These are phyloP conservation scores for Ormyrus rosae DNA, from an alignment of 2,888 invertebrate genomes.

Conservation along the genomic window DNA sequence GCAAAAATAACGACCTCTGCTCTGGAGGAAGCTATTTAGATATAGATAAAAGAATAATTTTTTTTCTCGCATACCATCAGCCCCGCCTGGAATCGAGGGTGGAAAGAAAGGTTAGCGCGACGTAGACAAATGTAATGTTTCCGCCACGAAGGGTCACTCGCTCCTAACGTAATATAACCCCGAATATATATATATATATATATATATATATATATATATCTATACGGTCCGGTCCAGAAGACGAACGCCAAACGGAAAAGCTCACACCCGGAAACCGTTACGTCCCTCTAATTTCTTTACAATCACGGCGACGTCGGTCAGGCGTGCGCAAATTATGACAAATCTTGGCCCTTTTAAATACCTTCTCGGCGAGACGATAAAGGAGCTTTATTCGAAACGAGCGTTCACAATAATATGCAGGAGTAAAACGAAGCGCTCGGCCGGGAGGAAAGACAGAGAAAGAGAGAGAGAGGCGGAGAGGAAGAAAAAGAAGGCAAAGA, in stretches of 20 bases:
- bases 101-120: constrained; percentile 43
- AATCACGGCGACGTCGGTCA: constrained; percentile 74
- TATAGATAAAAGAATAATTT: constrained; percentile 23
- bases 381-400: neutral
- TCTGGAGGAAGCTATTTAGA: constrained; percentile 23
- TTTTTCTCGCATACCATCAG: constrained; percentile 8
- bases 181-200: constrained; percentile 49
- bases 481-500: neutral
- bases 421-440: neutral
- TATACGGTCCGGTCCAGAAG: constrained; percentile 66
- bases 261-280: constrained; percentile 71
- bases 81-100: constrained; percentile 27
- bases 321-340: constrained; percentile 64
- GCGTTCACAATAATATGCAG: neutral
- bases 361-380: neutral
- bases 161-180: constrained; percentile 57
- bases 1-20: neutral
- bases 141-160: constrained; percentile 65
- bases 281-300: constrained; percentile 75
- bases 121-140: constrained; percentile 65
- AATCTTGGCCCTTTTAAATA: neutral
- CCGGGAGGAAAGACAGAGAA: neutral
- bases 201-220: constrained; percentile 57
- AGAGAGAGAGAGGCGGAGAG: neutral
- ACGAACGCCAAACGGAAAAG: constrained; percentile 73